Conservation (phyloP, 2,888 invertebrate genomes). For the Sclerodermus sp. region DNA sequence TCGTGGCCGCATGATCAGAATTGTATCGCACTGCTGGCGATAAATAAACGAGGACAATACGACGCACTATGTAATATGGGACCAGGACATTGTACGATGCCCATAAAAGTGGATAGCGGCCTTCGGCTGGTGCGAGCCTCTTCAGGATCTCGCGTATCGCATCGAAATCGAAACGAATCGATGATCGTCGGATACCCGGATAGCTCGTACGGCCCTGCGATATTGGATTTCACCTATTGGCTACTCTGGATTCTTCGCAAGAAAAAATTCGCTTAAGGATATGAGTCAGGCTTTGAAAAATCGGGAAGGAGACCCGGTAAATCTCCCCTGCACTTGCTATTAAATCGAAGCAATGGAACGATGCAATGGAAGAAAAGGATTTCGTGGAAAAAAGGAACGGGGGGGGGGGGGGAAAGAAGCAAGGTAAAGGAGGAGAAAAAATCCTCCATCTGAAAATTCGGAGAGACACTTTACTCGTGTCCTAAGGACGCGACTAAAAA, state of each 20-base stretch:
- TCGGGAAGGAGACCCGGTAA: too few species aligned
- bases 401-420: too few species aligned
- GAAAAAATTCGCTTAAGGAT: too few species aligned
- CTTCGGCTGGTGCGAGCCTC: not conserved
- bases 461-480: too few species aligned
- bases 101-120: constrained; percentile 15
- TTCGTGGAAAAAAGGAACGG: too few species aligned
- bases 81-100: constrained; percentile 13
- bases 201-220: not conserved
- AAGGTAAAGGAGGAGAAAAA: too few species aligned
- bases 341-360: too few species aligned
- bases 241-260: constrained; percentile 1
- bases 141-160: constrained; percentile 14
- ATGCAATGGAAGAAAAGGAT: too few species aligned
- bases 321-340: too few species aligned
- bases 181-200: constrained; percentile 15
- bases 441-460: too few species aligned
- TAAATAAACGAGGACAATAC: constrained; percentile 39
- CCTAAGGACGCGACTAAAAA: too few species aligned
- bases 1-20: constrained; percentile 11
- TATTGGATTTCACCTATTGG: constrained; percentile 10
- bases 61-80: constrained; percentile 18
- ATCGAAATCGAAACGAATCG: constrained; percentile 11
- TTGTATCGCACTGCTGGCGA: constrained; percentile 26
- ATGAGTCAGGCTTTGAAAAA: too few species aligned